Base-by-base conservation (phyloP, 2,113 vertebrate genomes). In the Leiothrix lutea region DNA sequence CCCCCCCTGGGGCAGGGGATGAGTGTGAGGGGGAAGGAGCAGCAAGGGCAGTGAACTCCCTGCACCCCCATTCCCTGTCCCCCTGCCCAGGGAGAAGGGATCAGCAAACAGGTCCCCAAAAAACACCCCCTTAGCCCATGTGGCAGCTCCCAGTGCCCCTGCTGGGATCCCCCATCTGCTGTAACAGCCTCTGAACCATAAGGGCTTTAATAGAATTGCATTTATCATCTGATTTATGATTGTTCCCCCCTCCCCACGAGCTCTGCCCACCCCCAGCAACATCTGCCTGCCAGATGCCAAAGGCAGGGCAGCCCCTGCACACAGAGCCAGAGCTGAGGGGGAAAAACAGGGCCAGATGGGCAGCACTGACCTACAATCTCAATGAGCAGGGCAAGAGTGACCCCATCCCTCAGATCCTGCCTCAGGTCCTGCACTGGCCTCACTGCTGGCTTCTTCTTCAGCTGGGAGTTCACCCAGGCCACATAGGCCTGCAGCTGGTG, bases 381-480 rank as follows among this genome's bases (percentile, higher is more conserved):
- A 20, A 99, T 98, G 45, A 99, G 99, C 60, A 98, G 98, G 9
- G 97, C 97, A 15, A 99, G 98, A n/a, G 99, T 97, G 74, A 99
- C 99, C 13, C 99, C 99, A 95, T 99, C 98, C 67, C 98, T 97
- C 35, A 99, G 99, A 86, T 99, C 99, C 26, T 96, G 98, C 36
- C 99, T 97, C 93, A 99, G 98, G 94, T 99, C 99, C 80, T 98
- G 97, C 58, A 99, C 98, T 0, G 98, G 98, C 78, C 97, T 98
- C 95, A 98, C 86, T 2, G 97, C 97, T 1, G 99, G 98, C 93
- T 98, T 98, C 98, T 99, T 99, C 98, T 94, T 99, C 95, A 99
- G 98, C 97, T 99, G 99, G 33, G 98, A 98, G 33, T 99, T 99
- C 97, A 99, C 99, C 99, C 99, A 99, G 97, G 99, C 99, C 94